phyloP scores from a whole-genome alignment of 2,113 vertebrate species.

The Diadophis punctatus region DNA sequence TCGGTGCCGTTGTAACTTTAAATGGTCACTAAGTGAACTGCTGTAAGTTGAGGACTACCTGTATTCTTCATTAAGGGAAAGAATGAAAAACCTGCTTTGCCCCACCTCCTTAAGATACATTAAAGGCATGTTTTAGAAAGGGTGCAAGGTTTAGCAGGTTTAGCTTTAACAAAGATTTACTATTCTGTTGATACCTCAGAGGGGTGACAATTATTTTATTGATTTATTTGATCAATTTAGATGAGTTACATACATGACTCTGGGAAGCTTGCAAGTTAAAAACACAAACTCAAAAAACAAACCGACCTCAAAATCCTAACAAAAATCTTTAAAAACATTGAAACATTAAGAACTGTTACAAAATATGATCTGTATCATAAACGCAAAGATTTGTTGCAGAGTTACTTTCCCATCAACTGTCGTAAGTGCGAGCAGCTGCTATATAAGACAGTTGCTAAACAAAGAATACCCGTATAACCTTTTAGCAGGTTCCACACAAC shows the following conservation, averaged over 20 bases:
- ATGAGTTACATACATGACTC: neutral
- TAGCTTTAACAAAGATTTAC: neutral
- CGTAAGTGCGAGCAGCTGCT: neutral
- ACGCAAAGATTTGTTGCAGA: neutral
- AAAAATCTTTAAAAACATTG: neutral
- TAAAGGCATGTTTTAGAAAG: neutral
- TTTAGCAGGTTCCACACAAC: neutral
- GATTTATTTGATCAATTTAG: neutral
- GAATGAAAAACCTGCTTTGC: neutral
- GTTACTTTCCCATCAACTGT: neutral
- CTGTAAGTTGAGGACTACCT: no score
- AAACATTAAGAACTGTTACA: neutral
- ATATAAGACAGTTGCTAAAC: neutral
- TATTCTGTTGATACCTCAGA: neutral
- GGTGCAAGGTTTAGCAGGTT: neutral
- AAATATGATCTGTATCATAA: neutral
- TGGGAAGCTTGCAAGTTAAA: neutral
- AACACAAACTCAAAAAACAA: neutral
- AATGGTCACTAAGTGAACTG: no score
- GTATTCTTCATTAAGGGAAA: conserved; percentile 6
- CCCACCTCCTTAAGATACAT: neutral
- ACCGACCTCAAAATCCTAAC: neutral
- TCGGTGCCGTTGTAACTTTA: no score
- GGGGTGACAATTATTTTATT: neutral
- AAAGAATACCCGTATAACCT: neutral